Percentiles rank a stretch among this genome's conserved stretches.
phyloP scores from a whole-genome alignment of 1,140 invertebrate genomes.

The Leguminivora glycinivorella region DNA sequence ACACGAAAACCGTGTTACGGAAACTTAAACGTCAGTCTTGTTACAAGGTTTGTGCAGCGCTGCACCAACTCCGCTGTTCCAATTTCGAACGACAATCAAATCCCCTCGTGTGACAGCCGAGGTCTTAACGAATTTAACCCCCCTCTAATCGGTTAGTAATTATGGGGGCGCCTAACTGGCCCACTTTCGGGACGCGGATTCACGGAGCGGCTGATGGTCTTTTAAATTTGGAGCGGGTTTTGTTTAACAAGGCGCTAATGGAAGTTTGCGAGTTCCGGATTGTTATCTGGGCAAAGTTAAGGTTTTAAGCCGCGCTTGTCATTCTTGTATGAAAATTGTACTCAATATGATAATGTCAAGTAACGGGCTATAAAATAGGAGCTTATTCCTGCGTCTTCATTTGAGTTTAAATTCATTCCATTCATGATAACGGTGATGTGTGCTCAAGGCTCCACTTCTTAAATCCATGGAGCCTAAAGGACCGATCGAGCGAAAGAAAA shows the following conservation, averaged over 20 bases:
- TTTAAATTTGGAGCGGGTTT: conserved; percentile 8
- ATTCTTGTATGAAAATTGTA: background rate
- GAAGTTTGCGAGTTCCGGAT: conserved; percentile 4
- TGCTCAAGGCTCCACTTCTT: too few species aligned
- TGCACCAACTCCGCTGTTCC: background rate
- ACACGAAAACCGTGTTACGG: background rate
- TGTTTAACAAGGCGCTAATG: conserved; percentile 7
- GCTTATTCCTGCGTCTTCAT: too few species aligned
- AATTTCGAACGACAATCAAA: background rate
- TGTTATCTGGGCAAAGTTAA: background rate
- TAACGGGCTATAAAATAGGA: too few species aligned
- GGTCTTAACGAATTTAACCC: background rate
- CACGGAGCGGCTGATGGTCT: background rate
- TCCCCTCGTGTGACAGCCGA: background rate
- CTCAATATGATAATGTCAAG: background rate
- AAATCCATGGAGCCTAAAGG: too few species aligned
- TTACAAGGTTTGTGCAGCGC: background rate
- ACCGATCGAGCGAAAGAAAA: too few species aligned
- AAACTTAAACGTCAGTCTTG: conserved; percentile 5
- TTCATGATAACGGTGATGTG: too few species aligned
- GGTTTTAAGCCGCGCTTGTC: background rate
- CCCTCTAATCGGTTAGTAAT: background rate
- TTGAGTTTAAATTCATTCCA: too few species aligned
- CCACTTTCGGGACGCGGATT: background rate
- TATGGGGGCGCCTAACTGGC: background rate